Evolutionary conservation across 2,113 vertebrate species (phyloP).

Genomic region (Protobothrops flavoviridis): DNA sequence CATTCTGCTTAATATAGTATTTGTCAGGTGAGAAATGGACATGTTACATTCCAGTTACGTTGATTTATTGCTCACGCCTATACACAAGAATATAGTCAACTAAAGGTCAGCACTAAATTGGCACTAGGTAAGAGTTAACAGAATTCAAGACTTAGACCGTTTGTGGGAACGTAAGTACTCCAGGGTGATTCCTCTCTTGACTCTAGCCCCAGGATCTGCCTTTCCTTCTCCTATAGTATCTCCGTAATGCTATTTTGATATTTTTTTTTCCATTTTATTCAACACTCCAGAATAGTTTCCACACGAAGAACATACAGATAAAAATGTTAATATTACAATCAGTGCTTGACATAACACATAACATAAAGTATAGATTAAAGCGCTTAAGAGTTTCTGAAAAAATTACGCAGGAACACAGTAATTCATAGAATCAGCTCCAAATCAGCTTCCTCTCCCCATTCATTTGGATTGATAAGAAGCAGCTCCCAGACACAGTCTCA

Average conservation of each 20-base stretch:
- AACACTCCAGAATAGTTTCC: conserved; percentile 36
- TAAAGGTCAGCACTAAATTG: background rate
- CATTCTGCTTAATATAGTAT: background rate
- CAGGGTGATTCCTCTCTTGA: background rate
- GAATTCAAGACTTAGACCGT: background rate
- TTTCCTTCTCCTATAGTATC: background rate
- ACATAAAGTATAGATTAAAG: conserved; percentile 17
- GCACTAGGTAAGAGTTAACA: background rate
- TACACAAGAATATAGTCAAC: background rate
- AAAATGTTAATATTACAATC: conserved; percentile 22
- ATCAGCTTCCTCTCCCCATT: background rate
- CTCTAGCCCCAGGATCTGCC: background rate
- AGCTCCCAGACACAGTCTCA: background rate
- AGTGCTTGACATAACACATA: conserved; percentile 20
- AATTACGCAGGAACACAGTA: conserved; percentile 23
- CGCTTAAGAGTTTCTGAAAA: background rate
- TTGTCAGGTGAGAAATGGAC: background rate
- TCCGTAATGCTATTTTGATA: conserved; percentile 4
- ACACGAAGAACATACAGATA: conserved; percentile 34
- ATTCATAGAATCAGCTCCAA: background rate
- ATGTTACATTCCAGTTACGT: background rate
- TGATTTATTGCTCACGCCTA: background rate
- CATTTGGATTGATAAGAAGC: background rate
- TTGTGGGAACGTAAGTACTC: background rate
- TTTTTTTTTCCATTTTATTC: conserved; percentile 69